Evolutionary conservation across 2,797 vertebrate genomes (phyloP), one percentile per base, ranked within the genome.

Genomic region (Vipera ursinii): DNA sequence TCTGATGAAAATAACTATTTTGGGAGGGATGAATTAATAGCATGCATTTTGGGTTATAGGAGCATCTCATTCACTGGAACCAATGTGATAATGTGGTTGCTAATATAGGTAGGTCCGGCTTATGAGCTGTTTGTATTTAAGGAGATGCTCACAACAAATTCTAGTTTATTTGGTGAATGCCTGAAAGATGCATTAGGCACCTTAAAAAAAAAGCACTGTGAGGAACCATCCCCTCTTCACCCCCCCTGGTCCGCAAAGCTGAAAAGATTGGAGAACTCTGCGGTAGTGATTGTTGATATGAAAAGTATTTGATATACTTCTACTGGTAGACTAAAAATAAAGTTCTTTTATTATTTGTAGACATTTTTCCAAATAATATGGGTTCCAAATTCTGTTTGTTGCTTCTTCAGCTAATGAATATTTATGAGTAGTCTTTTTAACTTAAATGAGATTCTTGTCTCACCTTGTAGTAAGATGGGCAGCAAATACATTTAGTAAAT

Each of bases 261-360:
- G n/a, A 69, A 69, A 69, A 32, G 5, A 0, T 69, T 17, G 65
- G 14, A 14, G 14, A 69, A 17, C 14, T 17, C 14, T 69, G n/a
- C 6, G 2, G 91, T 65, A 6, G 53, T 57, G 63, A 91, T 26
- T 0, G 2, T 12, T 86, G 12, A n/a, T 63, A 44, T 6, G 63
- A 87, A 65, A 57, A 57, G 0, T 86, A 89, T 91, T 44, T 89
- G 69, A 92, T 90, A 90, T 90, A 48, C 57, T 14, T 63, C 51
- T 90, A 92, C 92, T 92, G 78, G 38, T 6, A 89, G 89, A 56
- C 55, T 17, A 88, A 59, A 22, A 38, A 93, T 90, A 38, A 90
- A 24, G 7, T 90, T 93, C 24, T 57, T 92, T 90, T 65, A 10
- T 24, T 94, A 59, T 24, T 63, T 73, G n/a, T 73, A 22, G 26